These are phyloP conservation scores for Druceiella hillmani DNA, from an alignment of 2,888 invertebrate genomes.

Conservation along the genomic window DNA sequence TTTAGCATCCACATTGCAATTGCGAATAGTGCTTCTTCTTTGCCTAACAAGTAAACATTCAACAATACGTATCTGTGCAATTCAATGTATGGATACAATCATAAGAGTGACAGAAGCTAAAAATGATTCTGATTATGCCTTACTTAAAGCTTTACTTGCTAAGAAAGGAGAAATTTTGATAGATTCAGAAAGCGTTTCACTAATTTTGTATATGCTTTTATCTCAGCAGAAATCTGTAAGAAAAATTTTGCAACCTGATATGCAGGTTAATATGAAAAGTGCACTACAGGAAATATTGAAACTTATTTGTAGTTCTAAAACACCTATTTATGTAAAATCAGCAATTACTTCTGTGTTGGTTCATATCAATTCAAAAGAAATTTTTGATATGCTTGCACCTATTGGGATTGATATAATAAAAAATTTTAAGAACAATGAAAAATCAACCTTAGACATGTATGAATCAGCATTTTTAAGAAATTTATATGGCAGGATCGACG, in stretches of 20 bases:
- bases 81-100: constrained; percentile 47
- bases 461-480: constrained; percentile 49
- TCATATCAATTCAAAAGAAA: constrained; percentile 41
- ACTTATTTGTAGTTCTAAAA: constrained; percentile 33
- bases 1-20: too few relatives aligned
- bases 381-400: constrained; percentile 37
- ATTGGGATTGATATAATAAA: constrained; percentile 31
- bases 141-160: constrained; percentile 43
- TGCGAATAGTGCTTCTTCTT: too few relatives aligned
- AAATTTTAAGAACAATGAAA: constrained; percentile 28
- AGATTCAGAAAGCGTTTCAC: constrained; percentile 61
- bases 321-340: constrained; percentile 44
- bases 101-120: constrained; percentile 32
- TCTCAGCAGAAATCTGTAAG: constrained; percentile 47
- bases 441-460: constrained; percentile 41
- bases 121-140: constrained; percentile 36
- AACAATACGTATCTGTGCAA: constrained; percentile 52
- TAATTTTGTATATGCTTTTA: constrained; percentile 57
- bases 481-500: constrained; percentile 53
- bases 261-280: constrained; percentile 34
- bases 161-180: constrained; percentile 56
- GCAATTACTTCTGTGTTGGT: constrained; percentile 43
- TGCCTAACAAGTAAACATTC: too few relatives aligned
- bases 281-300: constrained; percentile 28
- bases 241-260: constrained; percentile 38